Conservation (phyloP, 1,140 invertebrate species). For the Euwallacea fornicatus region DNA sequence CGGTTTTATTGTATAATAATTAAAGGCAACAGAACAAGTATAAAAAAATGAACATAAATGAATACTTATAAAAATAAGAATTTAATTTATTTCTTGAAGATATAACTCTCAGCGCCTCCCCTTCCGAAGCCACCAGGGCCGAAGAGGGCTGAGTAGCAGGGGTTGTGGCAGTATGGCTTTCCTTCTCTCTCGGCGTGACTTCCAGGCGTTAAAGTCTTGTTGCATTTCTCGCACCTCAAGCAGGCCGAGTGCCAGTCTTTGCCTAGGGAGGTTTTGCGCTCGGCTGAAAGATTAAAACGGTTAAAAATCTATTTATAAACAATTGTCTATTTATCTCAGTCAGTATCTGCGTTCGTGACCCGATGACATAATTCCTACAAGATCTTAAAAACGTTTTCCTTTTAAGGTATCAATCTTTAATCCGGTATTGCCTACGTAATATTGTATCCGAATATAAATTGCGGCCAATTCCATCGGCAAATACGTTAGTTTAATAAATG, state of each 20-base stretch:
- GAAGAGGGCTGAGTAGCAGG: constrained; percentile 74
- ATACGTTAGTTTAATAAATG: neutral
- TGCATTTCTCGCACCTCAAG: constrained; percentile 76
- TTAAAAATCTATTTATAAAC: constrained; percentile 1
- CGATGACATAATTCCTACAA: neutral
- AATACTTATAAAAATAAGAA: too few species aligned
- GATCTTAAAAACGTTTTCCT: neutral
- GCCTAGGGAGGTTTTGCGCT: constrained; percentile 74
- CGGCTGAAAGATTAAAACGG: constrained; percentile 63
- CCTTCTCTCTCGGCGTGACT: constrained; percentile 74
- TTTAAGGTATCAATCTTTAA: constrained; percentile 1
- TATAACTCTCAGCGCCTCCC: constrained; percentile 66
- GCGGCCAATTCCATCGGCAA: neutral
- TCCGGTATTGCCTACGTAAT: too few species aligned
- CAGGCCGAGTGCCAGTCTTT: constrained; percentile 80
- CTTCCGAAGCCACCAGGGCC: constrained; percentile 59
- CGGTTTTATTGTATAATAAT: too few species aligned
- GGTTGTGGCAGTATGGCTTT: constrained; percentile 77
- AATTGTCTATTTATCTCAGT: neutral
- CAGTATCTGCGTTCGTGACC: neutral
- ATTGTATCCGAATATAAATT: neutral
- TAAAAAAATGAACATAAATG: too few species aligned
- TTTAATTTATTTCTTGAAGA: constrained; percentile 58
- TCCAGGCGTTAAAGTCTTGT: constrained; percentile 74
- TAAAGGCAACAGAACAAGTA: too few species aligned